Conservation (phyloP, 2,797 vertebrate genomes). For the Bovichtus diacanthus region DNA sequence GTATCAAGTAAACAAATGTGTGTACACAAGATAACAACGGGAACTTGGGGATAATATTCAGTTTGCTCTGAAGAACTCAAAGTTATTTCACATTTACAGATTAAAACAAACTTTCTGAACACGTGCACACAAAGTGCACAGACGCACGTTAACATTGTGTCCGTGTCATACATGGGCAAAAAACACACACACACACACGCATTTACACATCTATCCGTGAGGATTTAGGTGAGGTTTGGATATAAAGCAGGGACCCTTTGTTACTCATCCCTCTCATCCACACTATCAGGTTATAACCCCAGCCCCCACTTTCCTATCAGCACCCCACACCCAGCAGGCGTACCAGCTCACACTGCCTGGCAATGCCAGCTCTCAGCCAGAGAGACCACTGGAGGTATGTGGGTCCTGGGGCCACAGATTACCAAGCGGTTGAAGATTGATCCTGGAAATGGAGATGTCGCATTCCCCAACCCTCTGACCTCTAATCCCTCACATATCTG, state of each 20-base stretch:
- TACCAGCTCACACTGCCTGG: conserved; percentile 45
- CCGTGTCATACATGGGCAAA: conserved; percentile 21
- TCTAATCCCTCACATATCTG: conserved; percentile 75
- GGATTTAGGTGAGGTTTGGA: conserved; percentile 53
- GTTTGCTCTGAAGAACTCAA: conserved; percentile 71
- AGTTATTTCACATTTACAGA: conserved; percentile 73
- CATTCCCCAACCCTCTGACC: conserved; percentile 68
- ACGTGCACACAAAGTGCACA: conserved; percentile 18
- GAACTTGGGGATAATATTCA: conserved; percentile 79
- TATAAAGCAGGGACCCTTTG: conserved; percentile 31
- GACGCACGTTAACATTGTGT: conserved; percentile 1
- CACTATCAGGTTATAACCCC: conserved; percentile 35
- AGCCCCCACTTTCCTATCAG: conserved; percentile 58
- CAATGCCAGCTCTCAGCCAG: conserved; percentile 53
- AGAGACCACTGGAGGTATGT: conserved; percentile 68
- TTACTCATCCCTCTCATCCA: conserved; percentile 32
- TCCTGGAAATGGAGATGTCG: conserved; percentile 74
- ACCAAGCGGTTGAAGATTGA: conserved; percentile 71
- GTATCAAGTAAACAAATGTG: conserved; percentile 86
- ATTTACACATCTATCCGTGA: conserved; percentile 31
- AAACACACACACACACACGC: conserved; percentile 6
- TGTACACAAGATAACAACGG: conserved; percentile 84
- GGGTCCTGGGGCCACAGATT: conserved; percentile 69
- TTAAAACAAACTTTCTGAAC: conserved; percentile 64
- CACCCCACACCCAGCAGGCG: conserved; percentile 32